Evolutionary conservation across 2,113 vertebrate species (phyloP).

Genomic region (Cinclus cinclus): DNA sequence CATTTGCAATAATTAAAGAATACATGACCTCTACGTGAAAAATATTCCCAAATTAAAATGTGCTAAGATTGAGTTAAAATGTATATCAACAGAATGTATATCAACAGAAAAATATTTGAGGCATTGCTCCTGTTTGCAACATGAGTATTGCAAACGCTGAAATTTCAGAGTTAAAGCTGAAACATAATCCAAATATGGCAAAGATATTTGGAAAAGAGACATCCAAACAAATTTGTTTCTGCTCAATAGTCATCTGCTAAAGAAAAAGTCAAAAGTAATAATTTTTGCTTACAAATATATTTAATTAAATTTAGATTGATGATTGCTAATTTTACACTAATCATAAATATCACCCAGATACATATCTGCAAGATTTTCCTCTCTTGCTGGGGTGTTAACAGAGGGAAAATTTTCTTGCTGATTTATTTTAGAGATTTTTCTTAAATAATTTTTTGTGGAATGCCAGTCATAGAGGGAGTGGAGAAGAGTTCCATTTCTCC

Average conservation of each 20-base stretch:
- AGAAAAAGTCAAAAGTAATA: neutral
- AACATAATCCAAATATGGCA: neutral
- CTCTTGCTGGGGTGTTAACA: neutral
- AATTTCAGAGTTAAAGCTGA: neutral
- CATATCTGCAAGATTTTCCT: neutral
- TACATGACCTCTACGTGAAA: neutral
- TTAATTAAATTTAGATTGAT: neutral
- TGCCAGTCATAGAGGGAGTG: neutral
- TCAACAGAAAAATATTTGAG: neutral
- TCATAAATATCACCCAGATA: neutral
- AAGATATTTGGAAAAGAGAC: neutral
- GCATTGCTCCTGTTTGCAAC: neutral
- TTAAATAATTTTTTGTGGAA: neutral
- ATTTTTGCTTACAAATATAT: neutral
- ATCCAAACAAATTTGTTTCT: neutral
- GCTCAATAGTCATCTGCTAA: neutral
- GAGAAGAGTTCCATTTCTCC: neutral
- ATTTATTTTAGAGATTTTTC: neutral
- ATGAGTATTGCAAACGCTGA: neutral
- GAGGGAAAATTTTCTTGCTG: neutral
- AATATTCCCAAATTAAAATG: neutral
- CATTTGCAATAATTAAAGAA: neutral
- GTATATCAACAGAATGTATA: neutral
- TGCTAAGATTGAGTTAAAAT: neutral
- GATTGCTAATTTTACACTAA: neutral